These are phyloP conservation scores for Agelas oroides DNA, from an alignment of 37 sponge, comb jelly and placozoan genomes.

Conservation along the genomic window DNA sequence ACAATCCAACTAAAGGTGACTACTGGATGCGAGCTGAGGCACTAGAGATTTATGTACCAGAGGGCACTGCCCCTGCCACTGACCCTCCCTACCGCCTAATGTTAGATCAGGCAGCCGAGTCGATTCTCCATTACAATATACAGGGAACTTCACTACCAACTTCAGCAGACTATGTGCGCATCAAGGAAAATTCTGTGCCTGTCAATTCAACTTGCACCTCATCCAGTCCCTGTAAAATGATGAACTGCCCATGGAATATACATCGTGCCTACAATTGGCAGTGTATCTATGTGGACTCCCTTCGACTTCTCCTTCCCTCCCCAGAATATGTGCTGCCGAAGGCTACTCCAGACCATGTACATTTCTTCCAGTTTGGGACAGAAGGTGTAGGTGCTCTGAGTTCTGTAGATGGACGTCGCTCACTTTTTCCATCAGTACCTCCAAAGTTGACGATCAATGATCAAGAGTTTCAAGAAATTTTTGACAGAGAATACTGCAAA, in stretches of 20 bases:
- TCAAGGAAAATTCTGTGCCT: slow-evolving; percentile 4
- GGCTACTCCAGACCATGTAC: neutral
- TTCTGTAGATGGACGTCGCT: slow-evolving; percentile 26
- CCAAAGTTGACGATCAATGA: neutral
- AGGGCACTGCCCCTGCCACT: too few species aligned
- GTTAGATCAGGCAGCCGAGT: slow-evolving; percentile 47
- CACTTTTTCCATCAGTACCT: slow-evolving; percentile 30
- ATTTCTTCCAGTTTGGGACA: slow-evolving; percentile 45
- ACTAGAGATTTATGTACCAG: slow-evolving; percentile 38
- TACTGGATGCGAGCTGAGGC: slow-evolving; percentile 79
- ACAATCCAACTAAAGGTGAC: slow-evolving; percentile 27
- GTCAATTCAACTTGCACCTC: neutral
- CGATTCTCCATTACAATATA: slow-evolving; percentile 67
- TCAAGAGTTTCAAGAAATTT: too few species aligned
- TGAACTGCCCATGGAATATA: too few species aligned
- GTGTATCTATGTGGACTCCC: too few species aligned
- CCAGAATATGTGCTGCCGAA: too few species aligned
- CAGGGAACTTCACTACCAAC: neutral
- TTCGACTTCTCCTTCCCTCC: too few species aligned
- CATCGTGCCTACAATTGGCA: too few species aligned
- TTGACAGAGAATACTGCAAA: too few species aligned
- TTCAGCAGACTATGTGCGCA: slow-evolving; percentile 14
- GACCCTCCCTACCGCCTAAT: slow-evolving; percentile 45
- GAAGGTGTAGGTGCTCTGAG: slow-evolving; percentile 14
- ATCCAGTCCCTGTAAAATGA: too few species aligned